A percentile compares a stretch with the other conserved stretches of the same genome.
Conservation (phyloP, 2,113 vertebrate species). For the Ornithorhynchus anatinus region DNA sequence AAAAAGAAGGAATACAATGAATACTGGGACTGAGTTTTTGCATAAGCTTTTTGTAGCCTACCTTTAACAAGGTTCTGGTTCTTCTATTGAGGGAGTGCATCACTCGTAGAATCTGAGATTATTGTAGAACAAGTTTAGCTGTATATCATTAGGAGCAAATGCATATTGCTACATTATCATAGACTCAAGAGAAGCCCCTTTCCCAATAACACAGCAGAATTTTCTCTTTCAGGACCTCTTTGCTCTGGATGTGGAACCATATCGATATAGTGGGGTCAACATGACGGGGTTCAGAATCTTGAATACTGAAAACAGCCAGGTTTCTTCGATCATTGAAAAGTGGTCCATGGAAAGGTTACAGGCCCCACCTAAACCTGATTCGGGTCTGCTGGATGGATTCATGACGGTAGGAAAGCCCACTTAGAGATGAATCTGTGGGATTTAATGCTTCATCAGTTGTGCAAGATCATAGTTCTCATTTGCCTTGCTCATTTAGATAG, state of each 20-base stretch:
- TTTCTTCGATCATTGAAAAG: slow-evolving; percentile 96
- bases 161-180: too few species aligned
- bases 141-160: too few species aligned
- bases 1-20: too few species aligned
- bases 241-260: slow-evolving; percentile 94
- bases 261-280: slow-evolving; percentile 96
- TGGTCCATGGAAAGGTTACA: slow-evolving; percentile 98
- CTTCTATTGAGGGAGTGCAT: too few species aligned
- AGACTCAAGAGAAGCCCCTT: not conserved
- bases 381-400: slow-evolving; percentile 98
- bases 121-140: too few species aligned
- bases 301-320: slow-evolving; percentile 95
- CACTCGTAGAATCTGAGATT: too few species aligned
- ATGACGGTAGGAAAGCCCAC: slow-evolving; percentile 89
- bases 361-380: slow-evolving; percentile 96
- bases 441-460: not conserved
- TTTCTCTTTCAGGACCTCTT: slow-evolving; percentile 86
- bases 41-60: too few species aligned
- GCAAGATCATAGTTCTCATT: not conserved
- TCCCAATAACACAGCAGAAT: not conserved
- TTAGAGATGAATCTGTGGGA: slow-evolving; percentile 12
- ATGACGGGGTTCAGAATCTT: slow-evolving; percentile 98
- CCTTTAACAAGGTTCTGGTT: too few species aligned
- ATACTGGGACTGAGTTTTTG: too few species aligned
- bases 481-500: not conserved